Conservation (phyloP, 2,113 vertebrate genomes). For the Orycteropus afer region DNA sequence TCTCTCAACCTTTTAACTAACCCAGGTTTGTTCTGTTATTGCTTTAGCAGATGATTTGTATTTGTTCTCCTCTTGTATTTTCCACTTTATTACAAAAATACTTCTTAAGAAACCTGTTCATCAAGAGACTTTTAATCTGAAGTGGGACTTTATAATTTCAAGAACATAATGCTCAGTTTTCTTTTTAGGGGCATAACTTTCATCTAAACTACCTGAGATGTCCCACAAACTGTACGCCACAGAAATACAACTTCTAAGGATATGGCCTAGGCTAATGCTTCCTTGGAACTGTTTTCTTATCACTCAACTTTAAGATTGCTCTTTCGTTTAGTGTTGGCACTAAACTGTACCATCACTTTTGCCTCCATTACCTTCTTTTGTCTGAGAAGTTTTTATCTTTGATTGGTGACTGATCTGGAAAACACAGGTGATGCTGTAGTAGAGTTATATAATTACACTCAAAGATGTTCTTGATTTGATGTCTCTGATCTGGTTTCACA, state of each 20-base stretch:
- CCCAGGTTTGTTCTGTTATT: background rate
- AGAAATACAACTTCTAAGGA: constrained; percentile 40
- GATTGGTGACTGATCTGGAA: constrained; percentile 73
- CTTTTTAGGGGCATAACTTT: constrained; percentile 38
- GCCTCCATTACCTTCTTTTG: constrained; percentile 71
- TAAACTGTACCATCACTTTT: constrained; percentile 61
- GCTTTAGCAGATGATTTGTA: constrained; percentile 38
- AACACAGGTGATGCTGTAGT: constrained; percentile 69
- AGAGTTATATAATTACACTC: constrained; percentile 67
- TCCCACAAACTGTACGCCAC: constrained; percentile 53
- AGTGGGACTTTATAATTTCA: constrained; percentile 55
- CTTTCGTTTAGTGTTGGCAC: constrained; percentile 55
- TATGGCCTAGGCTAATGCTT: constrained; percentile 21
- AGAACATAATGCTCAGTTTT: constrained; percentile 53
- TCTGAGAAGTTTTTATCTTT: constrained; percentile 76
- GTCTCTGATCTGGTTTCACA: constrained; percentile 77
- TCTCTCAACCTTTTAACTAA: constrained; percentile 30
- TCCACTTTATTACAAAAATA: constrained; percentile 44
- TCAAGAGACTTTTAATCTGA: constrained; percentile 42
- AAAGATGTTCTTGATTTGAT: constrained; percentile 73
- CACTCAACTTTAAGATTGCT: constrained; percentile 35
- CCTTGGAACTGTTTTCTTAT: constrained; percentile 50
- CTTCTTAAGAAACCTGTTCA: constrained; percentile 36
- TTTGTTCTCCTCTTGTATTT: constrained; percentile 27
- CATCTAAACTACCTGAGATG: constrained; percentile 45